Evolutionary conservation across 2,113 vertebrate species (phyloP).

Genomic region (cattle (Bos taurus)): ARS-UCD2.0 NC_037336.1:79275501-79276000

Average conservation of each 20-base stretch:
- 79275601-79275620: neutral
- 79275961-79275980: neutral
- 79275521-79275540: neutral
- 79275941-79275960: neutral
- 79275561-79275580: neutral
- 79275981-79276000: neutral
- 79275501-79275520: neutral
- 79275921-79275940: fast-evolving
- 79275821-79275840: neutral
- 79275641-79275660: neutral
- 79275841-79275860: neutral
- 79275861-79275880: neutral
- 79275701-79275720: neutral
- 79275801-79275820: neutral
- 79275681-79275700: neutral
- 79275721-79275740: neutral
- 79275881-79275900: neutral
- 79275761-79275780: neutral
- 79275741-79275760: neutral
- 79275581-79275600: neutral
- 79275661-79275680: neutral
- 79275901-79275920: neutral
- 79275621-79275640: neutral
- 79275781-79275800: neutral
- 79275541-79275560: neutral